These are phyloP conservation scores for Fabriciana adippe DNA, from an alignment of 2,888 invertebrate genomes.

Conservation along the genomic window DNA sequence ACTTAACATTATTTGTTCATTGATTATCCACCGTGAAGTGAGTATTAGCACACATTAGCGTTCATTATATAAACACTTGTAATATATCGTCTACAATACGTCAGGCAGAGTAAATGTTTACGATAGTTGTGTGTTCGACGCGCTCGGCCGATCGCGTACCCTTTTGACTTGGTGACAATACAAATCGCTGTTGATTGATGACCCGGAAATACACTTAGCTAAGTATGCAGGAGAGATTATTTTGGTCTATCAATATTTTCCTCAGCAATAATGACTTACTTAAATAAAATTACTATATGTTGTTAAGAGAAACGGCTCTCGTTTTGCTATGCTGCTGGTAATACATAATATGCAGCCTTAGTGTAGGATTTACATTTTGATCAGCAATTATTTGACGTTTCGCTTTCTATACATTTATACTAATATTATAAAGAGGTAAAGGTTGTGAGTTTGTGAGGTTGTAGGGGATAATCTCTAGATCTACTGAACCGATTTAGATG, in stretches of 20 bases:
- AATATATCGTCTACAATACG: slow-evolving; percentile 60
- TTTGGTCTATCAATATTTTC: slow-evolving; percentile 21
- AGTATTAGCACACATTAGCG: slow-evolving; percentile 56
- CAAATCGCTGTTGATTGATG: slow-evolving; percentile 46
- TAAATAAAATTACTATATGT: neutral
- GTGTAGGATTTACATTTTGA: too few species aligned
- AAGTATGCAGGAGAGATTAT: slow-evolving; percentile 19
- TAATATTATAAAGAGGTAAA: too few species aligned
- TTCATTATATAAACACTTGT: slow-evolving; percentile 65
- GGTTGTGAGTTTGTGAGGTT: too few species aligned
- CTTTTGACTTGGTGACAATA: slow-evolving; percentile 45
- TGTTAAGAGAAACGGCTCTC: too few species aligned
- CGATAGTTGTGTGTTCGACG: slow-evolving; percentile 50
- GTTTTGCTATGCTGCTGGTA: too few species aligned
- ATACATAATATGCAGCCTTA: too few species aligned
- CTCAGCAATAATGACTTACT: neutral
- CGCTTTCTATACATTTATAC: too few species aligned
- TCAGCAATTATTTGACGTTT: too few species aligned
- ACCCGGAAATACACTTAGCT: slow-evolving; percentile 44
- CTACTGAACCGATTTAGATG: too few species aligned
- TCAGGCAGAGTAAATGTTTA: slow-evolving; percentile 58
- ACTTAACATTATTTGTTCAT: slow-evolving; percentile 37
- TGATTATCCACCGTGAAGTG: slow-evolving; percentile 57
- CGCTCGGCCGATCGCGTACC: slow-evolving; percentile 41
- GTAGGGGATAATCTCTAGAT: too few species aligned